phyloP scores from a whole-genome alignment of 2,797 vertebrate species.

The Aldrovandia affinis region DNA sequence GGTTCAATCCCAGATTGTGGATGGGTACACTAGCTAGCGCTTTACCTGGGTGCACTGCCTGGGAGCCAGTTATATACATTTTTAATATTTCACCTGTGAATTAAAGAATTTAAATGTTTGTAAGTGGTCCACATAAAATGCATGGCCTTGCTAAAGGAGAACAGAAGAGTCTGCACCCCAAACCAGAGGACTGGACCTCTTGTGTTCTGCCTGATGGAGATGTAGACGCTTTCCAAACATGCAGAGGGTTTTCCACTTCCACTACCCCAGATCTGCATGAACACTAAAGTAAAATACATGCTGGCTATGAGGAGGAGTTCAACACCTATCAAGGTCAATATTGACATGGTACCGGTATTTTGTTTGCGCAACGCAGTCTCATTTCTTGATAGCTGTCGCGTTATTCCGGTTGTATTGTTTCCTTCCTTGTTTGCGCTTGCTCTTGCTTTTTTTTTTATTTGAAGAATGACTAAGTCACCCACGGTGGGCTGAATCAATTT shows the following conservation, averaged over 20 bases:
- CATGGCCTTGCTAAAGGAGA: background rate
- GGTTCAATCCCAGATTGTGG: background rate
- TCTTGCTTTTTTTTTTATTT: background rate
- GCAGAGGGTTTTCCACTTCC: background rate
- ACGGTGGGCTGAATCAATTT: constrained; percentile 31
- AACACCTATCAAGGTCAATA: background rate
- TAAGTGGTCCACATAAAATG: background rate
- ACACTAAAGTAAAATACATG: background rate
- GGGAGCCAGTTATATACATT: background rate
- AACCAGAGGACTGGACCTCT: background rate
- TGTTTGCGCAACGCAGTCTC: background rate
- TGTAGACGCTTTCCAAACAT: background rate
- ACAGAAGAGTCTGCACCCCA: background rate
- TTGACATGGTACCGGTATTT: background rate
- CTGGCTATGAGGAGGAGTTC: background rate
- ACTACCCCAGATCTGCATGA: constrained; percentile 1
- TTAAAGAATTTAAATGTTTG: background rate
- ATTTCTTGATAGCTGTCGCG: background rate
- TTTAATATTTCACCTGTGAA: background rate
- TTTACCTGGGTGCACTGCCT: background rate
- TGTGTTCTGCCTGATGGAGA: background rate
- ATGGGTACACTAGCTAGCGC: background rate
- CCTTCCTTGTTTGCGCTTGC: constrained; percentile 1
- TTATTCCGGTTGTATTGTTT: constrained; percentile 9
- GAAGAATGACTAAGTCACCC: constrained; percentile 15